A percentile compares a stretch with the other conserved stretches of the same genome.
Evolutionary conservation across 2,888 invertebrate species (phyloP).

Genomic region (Heteropelma amictum): DNA sequence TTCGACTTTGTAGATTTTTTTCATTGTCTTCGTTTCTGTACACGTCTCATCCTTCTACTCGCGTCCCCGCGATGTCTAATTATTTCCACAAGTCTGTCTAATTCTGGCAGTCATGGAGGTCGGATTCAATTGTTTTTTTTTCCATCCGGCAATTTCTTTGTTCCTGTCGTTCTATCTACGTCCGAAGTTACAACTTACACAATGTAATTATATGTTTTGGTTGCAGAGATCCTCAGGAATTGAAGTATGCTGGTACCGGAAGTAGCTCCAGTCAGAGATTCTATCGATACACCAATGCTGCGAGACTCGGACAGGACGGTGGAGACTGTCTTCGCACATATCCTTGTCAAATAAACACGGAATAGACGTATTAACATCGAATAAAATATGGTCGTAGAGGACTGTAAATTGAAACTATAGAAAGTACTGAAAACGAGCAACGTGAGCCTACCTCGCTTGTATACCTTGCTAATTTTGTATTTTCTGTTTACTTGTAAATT

Average conservation of each 20-base stretch:
- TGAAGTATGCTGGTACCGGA: conserved; percentile 83
- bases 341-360: conserved; percentile 86
- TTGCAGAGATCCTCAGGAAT: conserved; percentile 86
- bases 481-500: conserved; percentile 16
- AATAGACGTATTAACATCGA: conserved; percentile 70
- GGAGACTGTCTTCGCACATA: conserved; percentile 86
- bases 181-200: conserved; percentile 25
- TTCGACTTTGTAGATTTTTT: conserved; percentile 34
- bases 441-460: conserved; percentile 16
- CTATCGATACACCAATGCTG: conserved; percentile 89
- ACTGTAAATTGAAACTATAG: conserved; percentile 8
- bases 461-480: conserved; percentile 14
- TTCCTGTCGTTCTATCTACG: conserved; percentile 13
- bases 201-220: conserved; percentile 20
- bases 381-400: neutral
- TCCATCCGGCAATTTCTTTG: conserved; percentile 31
- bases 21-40: conserved; percentile 8
- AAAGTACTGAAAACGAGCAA: conserved; percentile 5
- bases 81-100: conserved; percentile 31
- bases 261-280: conserved; percentile 87
- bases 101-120: conserved; percentile 27
- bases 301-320: conserved; percentile 90
- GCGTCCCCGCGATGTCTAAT: conserved; percentile 5
- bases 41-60: conserved; percentile 18
- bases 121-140: conserved; percentile 38